Percentiles rank a stretch among this genome's conserved stretches.
These are phyloP conservation scores for Ormyrus pomaceus DNA, from an alignment of 2,888 invertebrate genomes.

Conservation along the genomic window DNA sequence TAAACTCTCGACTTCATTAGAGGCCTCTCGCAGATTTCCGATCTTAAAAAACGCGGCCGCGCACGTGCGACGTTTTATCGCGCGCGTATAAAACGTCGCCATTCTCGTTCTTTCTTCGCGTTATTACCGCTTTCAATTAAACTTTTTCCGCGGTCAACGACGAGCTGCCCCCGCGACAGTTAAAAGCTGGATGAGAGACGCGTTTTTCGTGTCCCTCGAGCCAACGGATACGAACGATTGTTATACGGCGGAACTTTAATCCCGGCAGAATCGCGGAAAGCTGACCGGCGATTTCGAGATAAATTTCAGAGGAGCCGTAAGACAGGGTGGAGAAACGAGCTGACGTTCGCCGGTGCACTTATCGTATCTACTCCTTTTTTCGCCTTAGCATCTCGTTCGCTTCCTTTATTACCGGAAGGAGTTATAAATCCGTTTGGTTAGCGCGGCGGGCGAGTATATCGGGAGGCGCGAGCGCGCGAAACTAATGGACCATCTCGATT, in stretches of 20 bases:
- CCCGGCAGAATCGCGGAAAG: background rate
- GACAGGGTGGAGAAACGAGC: background rate
- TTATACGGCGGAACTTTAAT: conserved; percentile 1
- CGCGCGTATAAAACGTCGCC: conserved; percentile 5
- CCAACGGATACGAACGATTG: background rate
- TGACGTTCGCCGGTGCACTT: conserved; percentile 28
- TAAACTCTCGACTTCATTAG: conserved; percentile 53
- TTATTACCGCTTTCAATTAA: conserved; percentile 39
- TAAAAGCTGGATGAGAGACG: too few relatives aligned
- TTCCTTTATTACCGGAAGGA: conserved; percentile 55
- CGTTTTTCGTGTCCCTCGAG: too few relatives aligned
- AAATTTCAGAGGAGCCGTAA: too few relatives aligned
- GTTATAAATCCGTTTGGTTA: conserved; percentile 47
- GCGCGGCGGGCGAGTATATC: conserved; percentile 6
- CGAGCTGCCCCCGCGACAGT: background rate
- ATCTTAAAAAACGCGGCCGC: conserved; percentile 36
- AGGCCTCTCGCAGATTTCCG: conserved; percentile 31
- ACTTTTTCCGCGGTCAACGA: background rate
- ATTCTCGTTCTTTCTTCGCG: background rate
- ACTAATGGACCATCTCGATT: conserved; percentile 55
- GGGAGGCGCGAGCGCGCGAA: conserved; percentile 46
- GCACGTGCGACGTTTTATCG: conserved; percentile 25
- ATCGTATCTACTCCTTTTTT: conserved; percentile 10
- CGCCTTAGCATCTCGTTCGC: conserved; percentile 20
- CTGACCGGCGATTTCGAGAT: background rate